Base-by-base conservation (phyloP, 37 sponge, comb jelly and placozoan genomes). In the Haliclona indistincta region DNA sequence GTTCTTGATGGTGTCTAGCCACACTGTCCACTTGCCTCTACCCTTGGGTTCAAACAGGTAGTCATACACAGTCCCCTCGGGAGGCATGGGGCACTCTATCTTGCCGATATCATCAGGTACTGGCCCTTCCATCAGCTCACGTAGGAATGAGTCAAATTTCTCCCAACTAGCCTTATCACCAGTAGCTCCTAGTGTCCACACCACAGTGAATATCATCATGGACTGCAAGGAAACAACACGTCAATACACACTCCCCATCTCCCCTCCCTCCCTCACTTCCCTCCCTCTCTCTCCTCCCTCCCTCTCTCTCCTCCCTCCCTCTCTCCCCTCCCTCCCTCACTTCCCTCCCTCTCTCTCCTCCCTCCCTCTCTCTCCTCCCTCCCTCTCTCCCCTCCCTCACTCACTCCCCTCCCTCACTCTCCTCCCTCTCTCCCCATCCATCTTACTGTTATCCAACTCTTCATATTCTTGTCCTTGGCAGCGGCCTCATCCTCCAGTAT, bases 31-130 rank as follows among this genome's bases (percentile, higher is more conserved):
- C 62, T 89, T 82, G n/a, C 98, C 95, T 32, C 93, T 66, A 26
- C 94, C 98, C 49, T 95, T 93, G 17, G 63, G 54, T 84, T 97
- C 98, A 84, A 94, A 97, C 90, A 97, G 58, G 65, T 71, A 91
- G 79, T 97, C 95, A 84, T 92, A 97, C 10, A 97, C 82, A 1
- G 69, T 44, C 43, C 92, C 92, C 41, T 90, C 87, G 4, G 84
- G 71, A 19, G 98, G 98, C 15, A 97, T 36, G 43, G 98, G 98
- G 19, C 86, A 74, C 37, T 97, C 98, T 8, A 97, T 77, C 74
- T 92, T 97, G 1, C 95, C 98, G 25, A 91, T 78, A 5, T 45
- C 54, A 40, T 63, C 81, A 19, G 89, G 89, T 23, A 82, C 73
- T 0, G 79, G 89, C 23, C 81, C 63, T 4, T 66, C 69, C 63